Evolutionary conservation across 2,888 invertebrate genomes (phyloP), one percentile per base, ranked within the genome.

Genomic region (Sarcophaga subvicina): DNA sequence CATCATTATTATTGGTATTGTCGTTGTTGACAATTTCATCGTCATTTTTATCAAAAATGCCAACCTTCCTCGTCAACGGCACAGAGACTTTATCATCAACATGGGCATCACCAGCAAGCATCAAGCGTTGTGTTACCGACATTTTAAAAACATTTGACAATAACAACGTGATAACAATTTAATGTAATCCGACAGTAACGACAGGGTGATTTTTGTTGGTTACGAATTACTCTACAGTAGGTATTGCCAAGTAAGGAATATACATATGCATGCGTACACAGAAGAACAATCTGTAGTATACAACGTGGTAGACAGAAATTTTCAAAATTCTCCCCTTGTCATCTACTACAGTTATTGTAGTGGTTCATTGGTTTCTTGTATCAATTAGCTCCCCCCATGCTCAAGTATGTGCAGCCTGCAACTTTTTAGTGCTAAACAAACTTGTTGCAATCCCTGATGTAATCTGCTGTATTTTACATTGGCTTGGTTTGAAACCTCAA

Each of bases 161-260:
- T 75, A 80, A 76, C 70, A 80, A 76, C 59, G 47, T 70, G 63
- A 63, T 63, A 75, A 84, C 63, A 73, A 80, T 71, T 80, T 80
- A 76, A 84, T 80, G 76, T 76, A 80, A 80, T 80, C 80, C 14
- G 37, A 45, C 20, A 67, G 66, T 49, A 72, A 72, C 22, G 22
- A 22, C 67, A 71, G 64, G 54, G 8, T 8, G 37, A 37, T 10
- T 10, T 8, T 37, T 37, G 37, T 37, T 8, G 37, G 37, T 54
- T 54, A 54, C 4, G 54, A 4, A 54, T 54, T 14, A 14, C 17
- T 54, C 54, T 62, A 75, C 69, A 69, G 27, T 69, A 17, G 45
- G 49, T 27, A 25, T 25, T 70, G 1, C 37, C 8, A 37, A 0
- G 8, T 37, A 37, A 10, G 10, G 37, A 8, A 37, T 37, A 27